Conservation (phyloP, 2,113 vertebrate species). For the Xenopus borealis region DNA sequence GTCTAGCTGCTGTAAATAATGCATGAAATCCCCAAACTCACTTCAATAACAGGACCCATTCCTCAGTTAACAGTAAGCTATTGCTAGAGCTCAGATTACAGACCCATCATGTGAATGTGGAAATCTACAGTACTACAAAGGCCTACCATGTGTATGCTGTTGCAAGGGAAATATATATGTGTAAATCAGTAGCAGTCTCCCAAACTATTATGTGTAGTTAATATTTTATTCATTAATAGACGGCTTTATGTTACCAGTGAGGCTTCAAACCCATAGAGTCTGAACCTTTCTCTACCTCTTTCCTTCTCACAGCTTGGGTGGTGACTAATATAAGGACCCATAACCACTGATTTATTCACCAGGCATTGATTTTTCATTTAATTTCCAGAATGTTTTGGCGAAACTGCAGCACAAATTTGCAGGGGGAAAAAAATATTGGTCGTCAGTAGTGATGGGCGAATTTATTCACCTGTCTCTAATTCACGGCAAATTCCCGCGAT, state of each 20-base stretch:
- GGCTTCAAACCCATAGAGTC: constrained; percentile 4
- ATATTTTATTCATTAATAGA: constrained; percentile 39
- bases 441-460: too few species aligned
- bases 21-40: not conserved
- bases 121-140: constrained; percentile 13
- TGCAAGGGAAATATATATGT: constrained; percentile 15
- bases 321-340: constrained; percentile 14
- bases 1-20: constrained; percentile 25
- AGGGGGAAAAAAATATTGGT: too few species aligned
- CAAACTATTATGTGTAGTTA: constrained; percentile 29
- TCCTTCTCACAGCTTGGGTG: not conserved
- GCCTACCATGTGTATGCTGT: constrained; percentile 7
- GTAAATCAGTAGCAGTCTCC: constrained; percentile 20
- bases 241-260: constrained; percentile 30
- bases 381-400: too few species aligned
- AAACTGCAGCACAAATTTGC: too few species aligned
- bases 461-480: too few species aligned
- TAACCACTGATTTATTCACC: too few species aligned
- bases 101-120: constrained; percentile 2
- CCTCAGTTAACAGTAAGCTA: not conserved
- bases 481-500: too few species aligned
- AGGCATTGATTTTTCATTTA: too few species aligned
- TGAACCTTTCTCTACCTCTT: not conserved
- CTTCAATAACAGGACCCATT: not conserved
- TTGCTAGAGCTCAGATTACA: constrained; percentile 4